These are phyloP conservation scores for Pseudococcus jackbeardsleyi DNA, from an alignment of 2,888 invertebrate genomes.

Conservation along the genomic window DNA sequence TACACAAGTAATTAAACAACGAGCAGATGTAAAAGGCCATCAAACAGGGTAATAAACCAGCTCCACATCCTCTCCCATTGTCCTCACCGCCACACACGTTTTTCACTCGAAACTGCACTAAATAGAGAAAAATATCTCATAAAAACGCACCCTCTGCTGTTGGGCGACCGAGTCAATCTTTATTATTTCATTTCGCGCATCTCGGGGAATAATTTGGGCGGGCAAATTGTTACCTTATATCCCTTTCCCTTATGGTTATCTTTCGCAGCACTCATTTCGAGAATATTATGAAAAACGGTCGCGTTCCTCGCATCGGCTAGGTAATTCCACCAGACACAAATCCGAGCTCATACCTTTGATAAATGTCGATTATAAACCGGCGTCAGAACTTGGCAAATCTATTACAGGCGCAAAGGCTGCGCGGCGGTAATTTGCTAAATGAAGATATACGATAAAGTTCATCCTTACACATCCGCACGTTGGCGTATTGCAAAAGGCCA, in stretches of 20 bases:
- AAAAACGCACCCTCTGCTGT: not conserved
- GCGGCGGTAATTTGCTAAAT: slow-evolving; percentile 33
- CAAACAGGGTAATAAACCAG: not conserved
- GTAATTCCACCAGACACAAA: slow-evolving; percentile 34
- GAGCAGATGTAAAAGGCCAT: not conserved
- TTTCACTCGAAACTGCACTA: not conserved
- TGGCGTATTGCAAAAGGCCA: not conserved
- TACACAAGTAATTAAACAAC: not conserved
- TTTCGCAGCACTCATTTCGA: not conserved
- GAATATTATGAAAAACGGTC: slow-evolving; percentile 26
- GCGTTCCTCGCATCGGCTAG: not conserved
- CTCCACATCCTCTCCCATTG: not conserved
- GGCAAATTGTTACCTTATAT: not conserved
- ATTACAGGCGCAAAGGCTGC: not conserved
- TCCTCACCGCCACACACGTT: not conserved
- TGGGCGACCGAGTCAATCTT: not conserved
- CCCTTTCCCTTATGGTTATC: slow-evolving; percentile 26
- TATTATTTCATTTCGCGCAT: slow-evolving; percentile 14
- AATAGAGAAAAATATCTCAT: not conserved
- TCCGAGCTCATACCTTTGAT: slow-evolving; percentile 33
- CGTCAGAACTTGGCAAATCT: slow-evolving; percentile 32
- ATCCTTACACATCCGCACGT: not conserved
- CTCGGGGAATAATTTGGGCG: not conserved
- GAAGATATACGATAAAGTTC: slow-evolving; percentile 42
- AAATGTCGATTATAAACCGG: slow-evolving; percentile 38